These are phyloP conservation scores for Enteromius unitaeniatus DNA, from an alignment of 2,797 vertebrate species.

Conservation along the genomic window DNA sequence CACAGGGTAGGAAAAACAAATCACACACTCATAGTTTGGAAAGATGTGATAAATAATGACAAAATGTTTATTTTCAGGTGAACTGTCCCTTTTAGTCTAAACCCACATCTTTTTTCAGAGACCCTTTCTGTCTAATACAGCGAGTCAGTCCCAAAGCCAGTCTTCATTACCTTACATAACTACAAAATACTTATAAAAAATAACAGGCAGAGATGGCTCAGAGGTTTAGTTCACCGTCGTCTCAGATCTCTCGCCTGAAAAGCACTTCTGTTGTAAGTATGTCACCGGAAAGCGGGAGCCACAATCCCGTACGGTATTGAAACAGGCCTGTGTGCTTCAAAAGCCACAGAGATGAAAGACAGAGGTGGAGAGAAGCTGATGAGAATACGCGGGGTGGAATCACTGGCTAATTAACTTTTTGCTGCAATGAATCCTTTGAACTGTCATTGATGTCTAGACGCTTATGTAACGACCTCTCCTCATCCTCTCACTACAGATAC, in stretches of 20 bases:
- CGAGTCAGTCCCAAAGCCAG: neutral
- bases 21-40: neutral
- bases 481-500: slow-evolving; percentile 22
- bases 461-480: slow-evolving; percentile 61
- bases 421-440: slow-evolving; percentile 61
- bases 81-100: slow-evolving; percentile 6
- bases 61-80: neutral
- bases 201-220: neutral
- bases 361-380: slow-evolving; percentile 43
- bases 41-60: neutral
- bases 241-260: slow-evolving; percentile 38
- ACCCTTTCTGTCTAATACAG: neutral
- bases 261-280: slow-evolving; percentile 37
- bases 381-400: slow-evolving; percentile 46
- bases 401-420: slow-evolving; percentile 62
- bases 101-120: neutral
- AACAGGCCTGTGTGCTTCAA: slow-evolving; percentile 32
- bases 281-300: slow-evolving; percentile 41
- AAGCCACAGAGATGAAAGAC: slow-evolving; percentile 36
- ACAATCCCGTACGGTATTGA: slow-evolving; percentile 15
- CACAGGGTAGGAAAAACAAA: neutral
- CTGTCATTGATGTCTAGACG: slow-evolving; percentile 67
- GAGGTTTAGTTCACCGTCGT: slow-evolving; percentile 22
- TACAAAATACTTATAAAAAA: slow-evolving; percentile 17
- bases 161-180: slow-evolving; percentile 32